A percentile compares a stretch with the other conserved stretches of the same genome.
phyloP scores from a whole-genome alignment of 2,113 vertebrate species.

The Pipra filicauda region DNA sequence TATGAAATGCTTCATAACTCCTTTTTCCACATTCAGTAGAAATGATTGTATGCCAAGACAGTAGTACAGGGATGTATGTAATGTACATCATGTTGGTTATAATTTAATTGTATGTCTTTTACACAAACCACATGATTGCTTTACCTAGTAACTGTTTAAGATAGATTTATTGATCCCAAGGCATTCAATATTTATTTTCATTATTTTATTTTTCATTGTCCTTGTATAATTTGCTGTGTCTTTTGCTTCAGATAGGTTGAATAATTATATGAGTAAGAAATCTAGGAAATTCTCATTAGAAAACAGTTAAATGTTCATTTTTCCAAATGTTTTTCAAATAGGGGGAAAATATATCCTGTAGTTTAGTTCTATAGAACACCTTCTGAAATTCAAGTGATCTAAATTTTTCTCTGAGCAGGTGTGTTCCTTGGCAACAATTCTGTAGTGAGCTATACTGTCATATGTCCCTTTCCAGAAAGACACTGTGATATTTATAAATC shows the following conservation, averaged over 20 bases:
- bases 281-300: background rate
- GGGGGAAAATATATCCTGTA: background rate
- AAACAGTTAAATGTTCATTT: background rate
- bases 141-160: background rate
- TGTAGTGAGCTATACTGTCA: slow-evolving; percentile 41
- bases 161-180: background rate
- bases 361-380: slow-evolving; percentile 34
- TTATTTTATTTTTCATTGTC: background rate
- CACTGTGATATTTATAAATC: slow-evolving; percentile 51
- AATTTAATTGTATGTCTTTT: background rate
- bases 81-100: background rate
- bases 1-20: background rate
- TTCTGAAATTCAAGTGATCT: slow-evolving; percentile 24
- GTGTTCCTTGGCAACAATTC: slow-evolving; percentile 34
- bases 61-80: background rate
- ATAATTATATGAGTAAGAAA: background rate
- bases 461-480: slow-evolving; percentile 52
- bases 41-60: background rate
- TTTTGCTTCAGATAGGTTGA: background rate
- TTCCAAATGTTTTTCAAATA: background rate
- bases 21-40: background rate
- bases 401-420: slow-evolving; percentile 50
- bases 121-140: background rate
- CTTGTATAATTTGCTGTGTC: background rate
- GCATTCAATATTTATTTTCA: background rate